Base-by-base conservation (phyloP, 2,888 invertebrate genomes). In the Morpho deidamia region DNA sequence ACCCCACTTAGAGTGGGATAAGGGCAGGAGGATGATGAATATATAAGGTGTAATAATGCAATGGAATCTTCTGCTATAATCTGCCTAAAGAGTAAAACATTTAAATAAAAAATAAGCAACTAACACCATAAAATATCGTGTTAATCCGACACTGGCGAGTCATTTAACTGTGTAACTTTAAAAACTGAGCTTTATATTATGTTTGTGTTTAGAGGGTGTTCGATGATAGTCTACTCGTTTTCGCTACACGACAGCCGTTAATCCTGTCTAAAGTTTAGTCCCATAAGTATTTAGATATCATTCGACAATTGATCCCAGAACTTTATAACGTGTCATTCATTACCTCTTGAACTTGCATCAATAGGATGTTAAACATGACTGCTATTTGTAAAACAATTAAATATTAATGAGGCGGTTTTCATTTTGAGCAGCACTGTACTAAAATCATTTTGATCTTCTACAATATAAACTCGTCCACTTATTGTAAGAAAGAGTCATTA, bases 141-240 rank as follows among this genome's bases (percentile, higher is more conserved):
- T 44, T 44, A 44, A 51, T 39, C 44, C 44, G 44, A 51, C 39
- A 51, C 38, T 44, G 10, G 14, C 9, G 11, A 42, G 41, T 41
- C 42, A 46, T 42, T 39, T 23, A 12, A 42, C 49, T 11, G 14
- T 34, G 23, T 7, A n/a, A n/a, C n/a, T n/a, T n/a, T n/a, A n/a
- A n/a, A n/a, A n/a, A n/a, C n/a, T n/a, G 43, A 49, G 38, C 49
- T 53, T 55, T 53, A 44, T 40, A 57, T 45, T 39, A 35, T 53
- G 35, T 14, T 23, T 37, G 42, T 37, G 53, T 23, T 52, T 53
- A 46, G 48, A 45, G 42, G 46, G 48, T 45, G 35, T 47, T 56
- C 48, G 33, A 45, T 49, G 45, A 45, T 53, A 37, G 38, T 44
- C 52, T 39, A 53, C 49, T 46, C 53, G 44, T 50, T 57, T 44